These are phyloP conservation scores for Malacosoma neustria DNA, from an alignment of 2,888 invertebrate species.

Conservation along the genomic window DNA sequence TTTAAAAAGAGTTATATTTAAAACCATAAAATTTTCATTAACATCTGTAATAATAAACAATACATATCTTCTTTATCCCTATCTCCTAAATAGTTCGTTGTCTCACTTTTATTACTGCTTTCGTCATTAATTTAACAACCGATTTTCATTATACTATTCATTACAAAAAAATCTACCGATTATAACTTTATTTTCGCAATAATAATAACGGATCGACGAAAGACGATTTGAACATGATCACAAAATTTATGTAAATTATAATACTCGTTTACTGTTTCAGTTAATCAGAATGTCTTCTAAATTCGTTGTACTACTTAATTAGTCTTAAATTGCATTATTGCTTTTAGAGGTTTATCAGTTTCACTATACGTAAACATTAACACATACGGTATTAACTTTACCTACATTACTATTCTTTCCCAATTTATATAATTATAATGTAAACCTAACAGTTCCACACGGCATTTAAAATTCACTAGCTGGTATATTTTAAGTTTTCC, in stretches of 20 bases:
- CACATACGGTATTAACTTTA: too few species aligned
- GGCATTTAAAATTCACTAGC: too few species aligned
- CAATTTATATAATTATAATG: too few species aligned
- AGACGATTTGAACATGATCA: not conserved
- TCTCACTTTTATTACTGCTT: not conserved
- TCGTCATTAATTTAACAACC: not conserved
- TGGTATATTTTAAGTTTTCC: too few species aligned
- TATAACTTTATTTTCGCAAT: not conserved
- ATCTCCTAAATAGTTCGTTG: conserved; percentile 1
- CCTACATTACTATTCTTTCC: too few species aligned
- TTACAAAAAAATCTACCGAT: not conserved
- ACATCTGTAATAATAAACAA: not conserved
- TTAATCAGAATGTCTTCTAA: not conserved
- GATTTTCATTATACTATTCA: too few species aligned
- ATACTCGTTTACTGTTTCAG: not conserved
- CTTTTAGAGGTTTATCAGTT: too few species aligned
- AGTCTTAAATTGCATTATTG: too few species aligned
- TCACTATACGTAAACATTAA: too few species aligned
- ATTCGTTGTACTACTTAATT: too few species aligned
- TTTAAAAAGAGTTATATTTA: not conserved
- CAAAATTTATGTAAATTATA: not conserved
- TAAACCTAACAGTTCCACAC: too few species aligned
- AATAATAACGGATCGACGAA: not conserved
- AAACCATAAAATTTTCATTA: not conserved
- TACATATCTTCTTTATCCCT: not conserved